Percentiles rank a stretch among this genome's conserved stretches.
Conservation (phyloP, 2,888 invertebrate species). For the Aleiodes leptofemur region DNA sequence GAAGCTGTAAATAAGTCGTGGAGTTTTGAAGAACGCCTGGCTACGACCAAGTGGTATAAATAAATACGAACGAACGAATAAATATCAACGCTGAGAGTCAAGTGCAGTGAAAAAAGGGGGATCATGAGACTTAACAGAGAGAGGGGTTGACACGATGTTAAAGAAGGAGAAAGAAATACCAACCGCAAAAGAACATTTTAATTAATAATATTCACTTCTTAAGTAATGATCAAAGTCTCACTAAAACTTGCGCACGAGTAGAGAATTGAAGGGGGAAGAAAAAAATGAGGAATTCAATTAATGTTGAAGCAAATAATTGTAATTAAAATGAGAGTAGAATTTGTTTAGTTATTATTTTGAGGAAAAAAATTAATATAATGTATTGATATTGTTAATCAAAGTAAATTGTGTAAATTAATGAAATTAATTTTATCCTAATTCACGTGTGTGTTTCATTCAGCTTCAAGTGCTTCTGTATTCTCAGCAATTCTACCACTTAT, state of each 20-base stretch:
- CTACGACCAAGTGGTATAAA: constrained; percentile 64
- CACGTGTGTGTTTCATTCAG: constrained; percentile 42
- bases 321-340: too few relatives aligned
- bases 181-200: constrained; percentile 71
- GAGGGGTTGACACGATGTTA: constrained; percentile 47
- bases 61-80: constrained; percentile 74
- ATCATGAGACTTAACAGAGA: constrained; percentile 17
- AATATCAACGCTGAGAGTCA: constrained; percentile 70
- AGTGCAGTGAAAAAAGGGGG: constrained; percentile 47
- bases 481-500: too few relatives aligned
- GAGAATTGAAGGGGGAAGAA: neutral
- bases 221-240: constrained; percentile 69
- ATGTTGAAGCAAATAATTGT: too few relatives aligned
- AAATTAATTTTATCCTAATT: too few relatives aligned
- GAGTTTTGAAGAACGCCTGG: constrained; percentile 53
- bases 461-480: constrained; percentile 47
- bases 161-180: constrained; percentile 27
- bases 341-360: too few relatives aligned
- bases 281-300: neutral
- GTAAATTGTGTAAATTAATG: too few relatives aligned
- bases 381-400: too few relatives aligned
- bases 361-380: too few relatives aligned
- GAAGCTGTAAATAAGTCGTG: constrained; percentile 68
- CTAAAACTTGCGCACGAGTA: neutral
- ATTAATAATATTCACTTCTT: constrained; percentile 75